Conservation (phyloP, 2,797 vertebrate genomes). For the Pteropus rufus region DNA sequence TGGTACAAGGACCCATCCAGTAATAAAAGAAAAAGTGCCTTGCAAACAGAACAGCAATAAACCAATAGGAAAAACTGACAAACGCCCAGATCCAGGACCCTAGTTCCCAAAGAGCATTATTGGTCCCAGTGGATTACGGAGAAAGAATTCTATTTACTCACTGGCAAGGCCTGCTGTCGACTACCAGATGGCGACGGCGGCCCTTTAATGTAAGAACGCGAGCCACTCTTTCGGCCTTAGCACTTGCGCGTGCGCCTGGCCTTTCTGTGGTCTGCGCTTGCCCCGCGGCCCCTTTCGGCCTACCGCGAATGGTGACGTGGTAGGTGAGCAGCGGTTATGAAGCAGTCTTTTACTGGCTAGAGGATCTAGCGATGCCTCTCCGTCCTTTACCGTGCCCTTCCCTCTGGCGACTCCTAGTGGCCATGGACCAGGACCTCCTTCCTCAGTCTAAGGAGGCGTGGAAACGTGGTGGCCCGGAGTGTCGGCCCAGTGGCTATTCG, state of each 20-base stretch:
- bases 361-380: neutral
- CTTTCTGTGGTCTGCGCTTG: neutral
- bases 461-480: neutral
- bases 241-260: neutral
- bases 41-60: neutral
- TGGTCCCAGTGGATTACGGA: neutral
- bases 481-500: neutral
- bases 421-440: no score
- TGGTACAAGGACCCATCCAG: neutral
- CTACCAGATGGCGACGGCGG: no score
- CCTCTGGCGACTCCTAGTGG: neutral
- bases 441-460: neutral
- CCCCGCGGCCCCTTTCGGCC: neutral
- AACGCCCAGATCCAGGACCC: neutral
- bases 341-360: neutral
- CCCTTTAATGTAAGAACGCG: neutral
- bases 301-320: neutral
- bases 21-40: neutral
- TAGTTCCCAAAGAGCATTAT: neutral
- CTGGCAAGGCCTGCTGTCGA: neutral
- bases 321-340: neutral
- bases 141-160: neutral
- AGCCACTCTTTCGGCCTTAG: neutral
- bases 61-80: neutral
- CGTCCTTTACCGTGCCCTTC: rapidly evolving